Evolutionary conservation across 2,888 invertebrate species (phyloP), one percentile per base, ranked within the genome.

Genomic region (Erynnis tages): DNA sequence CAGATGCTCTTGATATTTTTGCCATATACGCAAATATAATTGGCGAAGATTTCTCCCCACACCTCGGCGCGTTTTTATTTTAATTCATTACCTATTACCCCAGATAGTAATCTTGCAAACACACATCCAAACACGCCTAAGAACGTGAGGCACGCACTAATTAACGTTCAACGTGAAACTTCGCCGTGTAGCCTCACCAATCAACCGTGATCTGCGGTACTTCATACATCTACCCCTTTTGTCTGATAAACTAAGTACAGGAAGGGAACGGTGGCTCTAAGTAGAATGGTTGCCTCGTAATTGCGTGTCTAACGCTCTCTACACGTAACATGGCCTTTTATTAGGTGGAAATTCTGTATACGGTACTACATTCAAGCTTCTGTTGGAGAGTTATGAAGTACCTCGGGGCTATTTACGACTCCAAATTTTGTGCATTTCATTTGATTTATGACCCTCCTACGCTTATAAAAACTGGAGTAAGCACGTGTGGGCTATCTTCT

Each of bases 291-390:
- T 66, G 71, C 69, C 62, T 71, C 63, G 70, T 87, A 87, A 88
- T 86, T 85, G 86, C 84, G 78, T 85, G 84, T 84, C 82, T 84
- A 82, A 86, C 82, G 83, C 75, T 79, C 80, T 78, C 81, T 82
- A 77, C 84, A 82, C 85, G 84, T 87, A 86, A 84, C 81, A 75
- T 67, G 81, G 81, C 73, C 86, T 87, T 87, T 88, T 88, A 89
- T 88, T 88, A 88, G 84, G 88, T 88, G 84, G 84, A 85, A 89
- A 88, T 84, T 83, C 83, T 84, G 79, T 82, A 76, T 81, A 84
- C 77, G 78, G 76, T 71, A 79, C 76, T 80, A 78, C 63, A 77
- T 73, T 77, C 71, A 64, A 66, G 72, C 67, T 69, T 74, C 67
- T 66, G 70, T 56, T 69, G 66, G 66, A 67, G 73, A 81, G 73